Percentiles rank a stretch among this genome's conserved stretches.
These are phyloP conservation scores for Helicoverpa assulta DNA, from an alignment of 2,888 invertebrate species.

Conservation along the genomic window DNA sequence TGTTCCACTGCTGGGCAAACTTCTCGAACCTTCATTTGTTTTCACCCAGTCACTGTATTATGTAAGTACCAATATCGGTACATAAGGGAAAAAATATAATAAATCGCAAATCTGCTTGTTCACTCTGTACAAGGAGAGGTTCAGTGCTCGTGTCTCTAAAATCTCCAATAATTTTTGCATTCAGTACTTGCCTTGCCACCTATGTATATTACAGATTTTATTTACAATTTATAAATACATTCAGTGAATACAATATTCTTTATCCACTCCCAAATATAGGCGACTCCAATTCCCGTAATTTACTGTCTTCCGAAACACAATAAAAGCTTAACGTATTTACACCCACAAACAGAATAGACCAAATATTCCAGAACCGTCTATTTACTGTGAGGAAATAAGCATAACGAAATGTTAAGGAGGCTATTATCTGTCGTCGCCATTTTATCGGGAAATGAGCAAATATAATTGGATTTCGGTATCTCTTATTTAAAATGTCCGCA, in stretches of 20 bases:
- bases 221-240: neutral
- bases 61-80: too few relatives aligned
- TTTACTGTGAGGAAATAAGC: conserved; percentile 36
- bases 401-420: conserved; percentile 43
- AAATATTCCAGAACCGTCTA: conserved; percentile 23
- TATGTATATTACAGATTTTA: neutral
- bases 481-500: conserved; percentile 21
- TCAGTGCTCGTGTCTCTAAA: too few relatives aligned
- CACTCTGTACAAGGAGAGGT: neutral
- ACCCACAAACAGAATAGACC: conserved; percentile 9
- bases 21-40: too few relatives aligned
- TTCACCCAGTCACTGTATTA: too few relatives aligned
- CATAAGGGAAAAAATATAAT: too few relatives aligned
- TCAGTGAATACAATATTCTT: neutral
- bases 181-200: too few relatives aligned
- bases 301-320: conserved; percentile 1
- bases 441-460: conserved; percentile 60
- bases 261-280: neutral
- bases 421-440: conserved; percentile 53
- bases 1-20: too few relatives aligned
- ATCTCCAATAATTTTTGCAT: too few relatives aligned
- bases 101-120: too few relatives aligned
- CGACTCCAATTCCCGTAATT: conserved; percentile 2
- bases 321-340: conserved; percentile 7
- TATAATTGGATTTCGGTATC: conserved; percentile 44